Evolutionary conservation across 2,888 invertebrate species (phyloP).

Genomic region (Folsomia candida): DNA sequence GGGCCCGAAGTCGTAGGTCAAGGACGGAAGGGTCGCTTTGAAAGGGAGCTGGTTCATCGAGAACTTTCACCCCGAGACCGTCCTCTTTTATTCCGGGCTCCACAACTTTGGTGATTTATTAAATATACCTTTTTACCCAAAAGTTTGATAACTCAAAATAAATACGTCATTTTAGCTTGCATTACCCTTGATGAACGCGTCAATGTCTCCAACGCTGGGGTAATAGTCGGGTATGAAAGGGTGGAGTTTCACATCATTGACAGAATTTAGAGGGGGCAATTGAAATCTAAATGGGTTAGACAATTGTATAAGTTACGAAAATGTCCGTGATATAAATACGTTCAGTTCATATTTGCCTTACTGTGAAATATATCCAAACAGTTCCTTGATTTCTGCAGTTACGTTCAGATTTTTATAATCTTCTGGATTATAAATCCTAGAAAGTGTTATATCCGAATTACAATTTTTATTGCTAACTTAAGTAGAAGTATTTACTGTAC

Average conservation of each 20-base stretch:
- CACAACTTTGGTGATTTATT: no score
- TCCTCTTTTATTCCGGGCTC: slow-evolving; percentile 70
- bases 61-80: slow-evolving; percentile 70
- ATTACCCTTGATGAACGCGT: slow-evolving; percentile 97
- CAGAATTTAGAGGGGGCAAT: slow-evolving; percentile 73
- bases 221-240: slow-evolving; percentile 96
- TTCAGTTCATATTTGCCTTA: slow-evolving; percentile 54
- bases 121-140: no score
- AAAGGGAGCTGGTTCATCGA: slow-evolving; percentile 91
- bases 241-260: slow-evolving; percentile 82
- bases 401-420: slow-evolving; percentile 79
- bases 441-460: slow-evolving; percentile 22
- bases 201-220: slow-evolving; percentile 97
- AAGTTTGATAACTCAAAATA: no score
- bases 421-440: slow-evolving; percentile 71
- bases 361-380: slow-evolving; percentile 90
- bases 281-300: neutral
- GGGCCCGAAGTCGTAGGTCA: slow-evolving; percentile 79
- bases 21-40: slow-evolving; percentile 95
- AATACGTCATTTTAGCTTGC: no score
- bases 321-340: neutral
- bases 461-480: neutral
- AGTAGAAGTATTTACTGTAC: neutral
- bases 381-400: slow-evolving; percentile 79
- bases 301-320: neutral